These are phyloP conservation scores for Ylistrum balloti DNA, from an alignment of 1,140 invertebrate genomes.

Conservation along the genomic window DNA sequence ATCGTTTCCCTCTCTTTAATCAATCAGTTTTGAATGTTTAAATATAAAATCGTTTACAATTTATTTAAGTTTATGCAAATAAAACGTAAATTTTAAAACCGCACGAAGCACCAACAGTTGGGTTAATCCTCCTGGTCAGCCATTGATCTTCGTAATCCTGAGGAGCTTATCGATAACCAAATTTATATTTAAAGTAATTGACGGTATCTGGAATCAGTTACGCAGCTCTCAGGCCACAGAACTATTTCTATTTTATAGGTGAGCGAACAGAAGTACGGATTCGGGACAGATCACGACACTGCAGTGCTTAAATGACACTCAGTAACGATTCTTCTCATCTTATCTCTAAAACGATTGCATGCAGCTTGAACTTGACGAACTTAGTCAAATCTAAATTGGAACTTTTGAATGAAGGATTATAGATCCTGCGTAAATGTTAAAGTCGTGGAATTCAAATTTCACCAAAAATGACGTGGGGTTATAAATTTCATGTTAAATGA, in stretches of 20 bases:
- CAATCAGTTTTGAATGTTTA: too few relatives aligned
- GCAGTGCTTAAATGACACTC: not conserved
- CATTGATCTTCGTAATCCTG: not conserved
- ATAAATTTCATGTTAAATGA: too few relatives aligned
- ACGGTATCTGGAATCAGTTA: not conserved
- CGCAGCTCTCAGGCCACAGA: not conserved
- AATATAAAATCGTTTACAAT: not conserved
- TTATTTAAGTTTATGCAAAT: not conserved
- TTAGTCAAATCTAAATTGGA: too few relatives aligned
- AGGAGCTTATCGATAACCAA: not conserved
- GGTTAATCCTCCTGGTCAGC: not conserved
- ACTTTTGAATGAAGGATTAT: not conserved
- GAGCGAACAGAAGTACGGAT: not conserved
- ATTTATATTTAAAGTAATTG: conserved; percentile 2
- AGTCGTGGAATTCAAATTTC: too few relatives aligned
- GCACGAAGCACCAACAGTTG: not conserved
- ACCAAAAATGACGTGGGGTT: too few relatives aligned
- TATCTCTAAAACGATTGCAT: too few relatives aligned
- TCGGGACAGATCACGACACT: not conserved
- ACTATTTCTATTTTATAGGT: not conserved
- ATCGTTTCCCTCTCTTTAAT: too few relatives aligned
- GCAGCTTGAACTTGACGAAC: too few relatives aligned
- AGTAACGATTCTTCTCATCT: not conserved
- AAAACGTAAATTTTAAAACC: not conserved
- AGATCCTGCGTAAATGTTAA: not conserved